Base-by-base conservation (phyloP, 2,797 vertebrate genomes). In the Orientallactaga sibirica region DNA sequence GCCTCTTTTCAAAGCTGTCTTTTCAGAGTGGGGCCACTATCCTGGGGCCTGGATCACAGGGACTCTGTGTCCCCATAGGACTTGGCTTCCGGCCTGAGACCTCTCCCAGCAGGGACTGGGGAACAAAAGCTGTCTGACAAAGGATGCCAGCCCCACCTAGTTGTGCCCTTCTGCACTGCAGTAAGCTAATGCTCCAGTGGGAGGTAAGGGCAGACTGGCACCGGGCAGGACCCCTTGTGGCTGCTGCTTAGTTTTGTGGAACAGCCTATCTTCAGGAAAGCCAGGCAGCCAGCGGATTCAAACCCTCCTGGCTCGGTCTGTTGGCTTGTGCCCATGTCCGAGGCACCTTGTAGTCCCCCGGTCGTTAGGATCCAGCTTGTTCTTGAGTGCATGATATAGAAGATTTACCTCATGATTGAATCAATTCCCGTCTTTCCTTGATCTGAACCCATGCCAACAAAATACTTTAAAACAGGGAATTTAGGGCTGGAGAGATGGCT, bases 371-470 rank as follows among this genome's bases (percentile, higher is more conserved):
- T 66, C 84, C 27, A 0, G 37, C 52, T 33, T 27, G 24, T 74
- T 88, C 82, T 71, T 55, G 83, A 52, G 29, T 93, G 96, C 64
- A 43, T 66, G 37, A 94, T 0, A 0, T 73, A 86, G 90, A 91
- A 92, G 88, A 82, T 90, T 0, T 55, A 62, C 43, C 66, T 88
- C 25, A 27, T 37, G 25, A 0, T 94, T 19, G 18, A 68, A 18
- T 90, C 83, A 95, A 96, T 93, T 96, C 96, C 95, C 95, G 87
- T 94, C 91, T 95, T 58, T 92, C 94, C 87, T 95, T 97, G 66
- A 0, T 14, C 48, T 86, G 89, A 79, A 76, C 81, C 86, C 48
- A 37, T 61, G 89, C 92, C 79, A 94, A 0, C 86, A 93, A 97
- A 90, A 94, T 84, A 67, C 97, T 95, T 96, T 87, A 14, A 58